A percentile compares a stretch with the other conserved stretches of the same genome.
These are phyloP conservation scores for Chiridota heheva DNA, from an alignment of 35 echinoderm and acorn worm genomes.

Conservation along the genomic window DNA sequence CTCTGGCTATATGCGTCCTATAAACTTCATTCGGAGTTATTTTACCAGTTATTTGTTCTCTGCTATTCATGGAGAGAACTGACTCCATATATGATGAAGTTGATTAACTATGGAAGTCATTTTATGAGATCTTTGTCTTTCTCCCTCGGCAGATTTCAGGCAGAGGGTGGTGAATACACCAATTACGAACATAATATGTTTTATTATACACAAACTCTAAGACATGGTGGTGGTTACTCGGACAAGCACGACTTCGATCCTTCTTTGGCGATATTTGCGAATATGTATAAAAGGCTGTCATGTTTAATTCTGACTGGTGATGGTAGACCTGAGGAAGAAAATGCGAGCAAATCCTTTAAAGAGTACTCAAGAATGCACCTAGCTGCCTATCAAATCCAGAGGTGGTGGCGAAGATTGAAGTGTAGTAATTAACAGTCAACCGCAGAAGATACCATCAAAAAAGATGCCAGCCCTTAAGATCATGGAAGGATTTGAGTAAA, in stretches of 20 bases:
- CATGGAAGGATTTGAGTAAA: no score
- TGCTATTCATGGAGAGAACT: constrained; percentile 48
- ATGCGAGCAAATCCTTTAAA: no score
- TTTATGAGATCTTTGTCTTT: constrained; percentile 24
- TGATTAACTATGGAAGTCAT: constrained; percentile 40
- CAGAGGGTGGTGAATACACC: constrained; percentile 28
- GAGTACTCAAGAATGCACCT: no score
- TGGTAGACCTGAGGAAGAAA: no score
- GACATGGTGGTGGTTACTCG: constrained; percentile 44
- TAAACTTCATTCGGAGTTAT: constrained; percentile 32
- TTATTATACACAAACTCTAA: constrained; percentile 22
- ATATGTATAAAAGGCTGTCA: constrained; percentile 13
- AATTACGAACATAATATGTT: constrained; percentile 30
- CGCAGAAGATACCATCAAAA: no score
- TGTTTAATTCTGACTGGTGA: no score
- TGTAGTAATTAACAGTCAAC: no score
- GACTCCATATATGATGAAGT: constrained; percentile 81
- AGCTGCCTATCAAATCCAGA: constrained; percentile 23
- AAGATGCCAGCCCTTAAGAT: no score
- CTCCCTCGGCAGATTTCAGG: constrained; percentile 22
- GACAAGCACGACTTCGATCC: constrained; percentile 9
- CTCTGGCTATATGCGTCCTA: constrained; percentile 16
- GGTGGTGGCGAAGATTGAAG: neutral
- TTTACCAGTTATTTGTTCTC: constrained; percentile 47
- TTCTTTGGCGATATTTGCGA: constrained; percentile 6